Evolutionary conservation across 2,113 vertebrate genomes (phyloP), one percentile per base, ranked within the genome.

Genomic region (Lycaon pictus): DNA sequence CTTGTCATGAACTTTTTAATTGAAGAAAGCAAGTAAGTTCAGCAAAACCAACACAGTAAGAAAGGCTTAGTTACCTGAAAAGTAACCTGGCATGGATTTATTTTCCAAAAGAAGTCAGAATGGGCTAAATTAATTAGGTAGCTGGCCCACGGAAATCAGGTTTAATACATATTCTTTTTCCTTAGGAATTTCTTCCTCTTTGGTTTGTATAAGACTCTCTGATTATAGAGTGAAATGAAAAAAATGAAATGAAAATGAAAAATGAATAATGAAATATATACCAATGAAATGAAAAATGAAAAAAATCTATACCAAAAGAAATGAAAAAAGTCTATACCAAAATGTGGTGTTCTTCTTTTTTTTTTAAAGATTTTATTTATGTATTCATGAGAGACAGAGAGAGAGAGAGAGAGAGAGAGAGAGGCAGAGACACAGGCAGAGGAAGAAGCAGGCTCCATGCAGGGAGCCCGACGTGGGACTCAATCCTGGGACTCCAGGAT

Each of bases 31-130:
- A 96, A 90, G n/a, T 29, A 60, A 92, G 0, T 65, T 85, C 83
- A 90, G 27, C 35, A 32, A 90, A 88, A 29, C 17, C 3, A 91
- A 65, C 19, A 16, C 5, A 93, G 25, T 82, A 93, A 92, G 19
- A 96, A 95, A 82, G 55, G 17, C 4, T 93, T 63, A 60, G 12
- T 53, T 90, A 83, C 48, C 7, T 76, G 43, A 62, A 92, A 89
- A 85, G 62, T 63, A 79, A 90, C 15, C 23, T 55, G 56, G 5
- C 8, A 48, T 7, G 3, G 7, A 81, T 71, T 96, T 88, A 80
- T 69, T 69, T 92, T 74, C 65, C 72, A 92, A 97, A 67, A 74
- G 25, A 91, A 83, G 29, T 56, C 23, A 89, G 5, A 80, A 27
- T 72, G 1, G 11, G n/a, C 11, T 92, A 91, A 69, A 90, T 25